phyloP scores from a whole-genome alignment of 2,888 invertebrate genomes.

The Lasioglossum oenotherae region DNA sequence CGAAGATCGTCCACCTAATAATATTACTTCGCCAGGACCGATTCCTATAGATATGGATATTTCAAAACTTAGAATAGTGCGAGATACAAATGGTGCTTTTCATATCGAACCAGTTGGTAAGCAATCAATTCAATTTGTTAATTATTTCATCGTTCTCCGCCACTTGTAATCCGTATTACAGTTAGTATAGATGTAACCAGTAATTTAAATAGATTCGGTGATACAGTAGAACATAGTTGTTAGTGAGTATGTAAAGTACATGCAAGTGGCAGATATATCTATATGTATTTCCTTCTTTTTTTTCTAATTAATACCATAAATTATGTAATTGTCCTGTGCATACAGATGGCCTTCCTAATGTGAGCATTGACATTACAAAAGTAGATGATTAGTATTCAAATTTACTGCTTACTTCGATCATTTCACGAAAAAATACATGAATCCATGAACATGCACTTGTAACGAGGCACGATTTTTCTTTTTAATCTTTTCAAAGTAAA shows the following conservation, averaged over 20 bases:
- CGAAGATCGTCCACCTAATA: slow-evolving; percentile 93
- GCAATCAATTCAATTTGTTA: slow-evolving; percentile 40
- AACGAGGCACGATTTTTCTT: slow-evolving; percentile 55
- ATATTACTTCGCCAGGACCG: slow-evolving; percentile 93
- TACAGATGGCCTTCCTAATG: slow-evolving; percentile 82
- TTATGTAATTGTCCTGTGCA: slow-evolving; percentile 79
- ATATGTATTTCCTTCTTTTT: slow-evolving; percentile 27
- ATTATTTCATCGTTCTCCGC: slow-evolving; percentile 64
- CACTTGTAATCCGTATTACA: slow-evolving; percentile 71
- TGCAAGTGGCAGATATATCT: slow-evolving; percentile 75
- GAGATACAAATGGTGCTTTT: slow-evolving; percentile 91
- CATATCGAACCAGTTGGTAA: slow-evolving; percentile 88
- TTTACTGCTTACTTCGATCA: slow-evolving; percentile 66
- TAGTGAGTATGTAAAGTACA: slow-evolving; percentile 31
- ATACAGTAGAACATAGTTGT: slow-evolving; percentile 29
- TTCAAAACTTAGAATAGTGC: slow-evolving; percentile 88
- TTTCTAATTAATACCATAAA: slow-evolving; percentile 74
- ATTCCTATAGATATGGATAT: slow-evolving; percentile 92
- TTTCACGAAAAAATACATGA: slow-evolving; percentile 8
- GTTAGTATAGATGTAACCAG: slow-evolving; percentile 23
- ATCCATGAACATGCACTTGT: neutral
- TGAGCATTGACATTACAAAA: slow-evolving; percentile 81
- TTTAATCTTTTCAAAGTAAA: slow-evolving; percentile 11
- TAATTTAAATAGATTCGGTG: slow-evolving; percentile 13
- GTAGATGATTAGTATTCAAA: slow-evolving; percentile 76